Evolutionary conservation across 2,797 vertebrate genomes (phyloP).

Genomic region (Kryptolebias ocellatus): DNA sequence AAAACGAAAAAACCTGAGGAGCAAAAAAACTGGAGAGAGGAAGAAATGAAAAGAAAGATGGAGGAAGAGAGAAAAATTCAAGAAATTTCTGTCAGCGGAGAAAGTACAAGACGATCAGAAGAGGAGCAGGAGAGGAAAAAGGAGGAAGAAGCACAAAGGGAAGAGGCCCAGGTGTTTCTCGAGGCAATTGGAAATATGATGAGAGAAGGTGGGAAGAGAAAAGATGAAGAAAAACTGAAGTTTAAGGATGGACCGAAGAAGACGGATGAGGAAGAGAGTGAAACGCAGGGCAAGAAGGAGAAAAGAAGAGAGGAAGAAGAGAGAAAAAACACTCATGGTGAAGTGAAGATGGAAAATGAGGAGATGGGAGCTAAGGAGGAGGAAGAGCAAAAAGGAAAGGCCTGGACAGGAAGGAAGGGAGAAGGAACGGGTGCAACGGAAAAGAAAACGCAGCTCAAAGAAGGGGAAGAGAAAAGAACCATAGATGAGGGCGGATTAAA

Average conservation of each 20-base stretch:
- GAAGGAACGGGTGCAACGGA: not conserved
- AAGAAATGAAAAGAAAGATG: constrained; percentile 35
- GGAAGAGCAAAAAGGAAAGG: not conserved
- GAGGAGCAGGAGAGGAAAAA: not conserved
- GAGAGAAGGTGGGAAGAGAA: not conserved
- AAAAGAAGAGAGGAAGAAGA: not conserved
- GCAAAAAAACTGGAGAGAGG: not conserved
- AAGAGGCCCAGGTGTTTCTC: not conserved
- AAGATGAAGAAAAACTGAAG: not conserved
- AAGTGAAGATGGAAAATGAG: not conserved
- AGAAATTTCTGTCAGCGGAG: not conserved
- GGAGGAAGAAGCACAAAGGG: not conserved
- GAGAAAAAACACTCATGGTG: not conserved
- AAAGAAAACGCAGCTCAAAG: not conserved
- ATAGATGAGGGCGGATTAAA: not conserved
- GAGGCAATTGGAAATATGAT: not conserved
- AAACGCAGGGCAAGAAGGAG: not conserved
- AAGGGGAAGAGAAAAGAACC: not conserved
- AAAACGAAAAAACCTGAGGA: not conserved
- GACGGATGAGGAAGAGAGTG: not conserved
- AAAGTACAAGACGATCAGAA: not conserved
- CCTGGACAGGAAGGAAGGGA: not conserved
- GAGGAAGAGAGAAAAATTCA: not conserved
- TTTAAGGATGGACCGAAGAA: not conserved
- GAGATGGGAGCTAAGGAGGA: not conserved